These are phyloP conservation scores for Apis mellifera DNA, from an alignment of 1,140 invertebrate species.

Conservation along the genomic window Amel_HAv3.1 CM009944.2:6084001-6084500, in stretches of 20 bases:
- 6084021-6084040: background rate
- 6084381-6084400: background rate
- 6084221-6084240: background rate
- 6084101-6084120: no score
- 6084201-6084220: background rate
- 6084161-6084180: background rate
- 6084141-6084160: no score
- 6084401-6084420: conserved; percentile 5
- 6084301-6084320: conserved; percentile 8
- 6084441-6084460: background rate
- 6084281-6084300: background rate
- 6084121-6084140: no score
- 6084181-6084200: no score
- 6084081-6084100: no score
- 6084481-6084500: background rate
- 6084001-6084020: no score
- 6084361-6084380: conserved; percentile 10
- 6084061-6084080: no score
- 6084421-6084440: background rate
- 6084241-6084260: background rate
- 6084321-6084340: background rate
- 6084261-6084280: background rate
- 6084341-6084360: no score
- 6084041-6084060: no score
- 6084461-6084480: no score